These are phyloP conservation scores for Passer domesticus DNA, from an alignment of 2,113 vertebrate genomes.

Conservation along the genomic window DNA sequence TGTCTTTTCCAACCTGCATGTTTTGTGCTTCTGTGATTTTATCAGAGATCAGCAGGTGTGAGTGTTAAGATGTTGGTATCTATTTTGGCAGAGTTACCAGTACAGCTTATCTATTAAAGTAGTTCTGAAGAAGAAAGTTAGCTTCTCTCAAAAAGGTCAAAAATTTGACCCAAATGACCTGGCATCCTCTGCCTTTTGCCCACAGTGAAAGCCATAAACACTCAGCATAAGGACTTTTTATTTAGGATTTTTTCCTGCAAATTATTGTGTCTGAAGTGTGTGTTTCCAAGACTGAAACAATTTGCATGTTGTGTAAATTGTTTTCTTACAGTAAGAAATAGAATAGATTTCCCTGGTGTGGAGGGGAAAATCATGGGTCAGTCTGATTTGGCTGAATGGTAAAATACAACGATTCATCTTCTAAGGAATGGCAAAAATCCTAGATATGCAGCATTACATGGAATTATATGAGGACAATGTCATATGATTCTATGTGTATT, in stretches of 20 bases:
- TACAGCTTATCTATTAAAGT: neutral
- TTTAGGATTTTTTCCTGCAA: neutral
- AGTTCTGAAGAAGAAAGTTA: neutral
- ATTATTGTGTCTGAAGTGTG: neutral
- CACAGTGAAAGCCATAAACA: neutral
- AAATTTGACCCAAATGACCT: neutral
- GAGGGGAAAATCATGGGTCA: neutral
- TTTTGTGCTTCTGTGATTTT: neutral
- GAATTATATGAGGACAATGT: neutral
- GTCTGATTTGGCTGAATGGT: neutral
- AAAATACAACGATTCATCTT: neutral
- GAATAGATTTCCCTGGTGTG: no score
- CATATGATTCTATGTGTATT: neutral
- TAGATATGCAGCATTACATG: neutral
- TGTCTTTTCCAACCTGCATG: neutral
- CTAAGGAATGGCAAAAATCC: neutral
- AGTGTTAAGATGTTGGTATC: neutral
- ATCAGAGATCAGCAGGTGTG: neutral
- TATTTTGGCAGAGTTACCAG: neutral
- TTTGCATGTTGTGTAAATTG: neutral
- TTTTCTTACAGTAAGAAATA: neutral
- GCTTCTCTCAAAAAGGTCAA: neutral
- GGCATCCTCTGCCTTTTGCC: neutral
- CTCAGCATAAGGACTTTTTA: neutral
- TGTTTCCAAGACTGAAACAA: neutral